Percentiles rank a stretch among this genome's conserved stretches.
phyloP scores from a whole-genome alignment of 2,888 invertebrate species.

The Oxycera nigricornis region DNA sequence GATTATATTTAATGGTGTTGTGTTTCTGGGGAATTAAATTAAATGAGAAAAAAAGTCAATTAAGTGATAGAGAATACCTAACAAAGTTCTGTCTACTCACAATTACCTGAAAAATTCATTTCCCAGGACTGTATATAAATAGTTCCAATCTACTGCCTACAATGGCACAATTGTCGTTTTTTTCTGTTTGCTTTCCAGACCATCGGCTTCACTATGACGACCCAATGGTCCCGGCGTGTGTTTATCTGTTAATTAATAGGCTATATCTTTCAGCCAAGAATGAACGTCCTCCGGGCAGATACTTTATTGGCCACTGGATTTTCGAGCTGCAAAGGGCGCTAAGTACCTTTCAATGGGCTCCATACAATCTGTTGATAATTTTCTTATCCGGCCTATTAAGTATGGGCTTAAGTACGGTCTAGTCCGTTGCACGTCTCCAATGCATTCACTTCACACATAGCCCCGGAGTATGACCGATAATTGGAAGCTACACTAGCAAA shows the following conservation, averaged over 20 bases:
- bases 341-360: constrained; percentile 12
- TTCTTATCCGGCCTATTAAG: constrained; percentile 32
- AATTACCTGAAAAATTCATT: too few relatives aligned
- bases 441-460: not conserved
- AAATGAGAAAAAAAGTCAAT: too few relatives aligned
- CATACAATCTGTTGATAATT: constrained; percentile 30
- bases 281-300: not conserved
- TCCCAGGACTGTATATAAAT: too few relatives aligned
- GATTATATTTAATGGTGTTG: too few relatives aligned
- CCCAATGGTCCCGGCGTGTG: not conserved
- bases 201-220: not conserved
- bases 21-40: too few relatives aligned
- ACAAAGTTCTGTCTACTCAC: too few relatives aligned
- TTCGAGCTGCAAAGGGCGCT: constrained; percentile 20
- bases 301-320: constrained; percentile 13
- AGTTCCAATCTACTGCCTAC: too few relatives aligned
- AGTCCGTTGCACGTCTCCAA: not conserved
- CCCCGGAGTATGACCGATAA: constrained; percentile 6
- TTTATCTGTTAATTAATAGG: constrained; percentile 32
- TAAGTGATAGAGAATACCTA: too few relatives aligned
- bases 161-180: too few relatives aligned
- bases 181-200: not conserved
- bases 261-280: not conserved
- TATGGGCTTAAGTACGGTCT: constrained; percentile 8
- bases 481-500: not conserved